Evolutionary conservation across 2,113 vertebrate species (phyloP).

Genomic region (Pyxicephalus adspersus): DNA sequence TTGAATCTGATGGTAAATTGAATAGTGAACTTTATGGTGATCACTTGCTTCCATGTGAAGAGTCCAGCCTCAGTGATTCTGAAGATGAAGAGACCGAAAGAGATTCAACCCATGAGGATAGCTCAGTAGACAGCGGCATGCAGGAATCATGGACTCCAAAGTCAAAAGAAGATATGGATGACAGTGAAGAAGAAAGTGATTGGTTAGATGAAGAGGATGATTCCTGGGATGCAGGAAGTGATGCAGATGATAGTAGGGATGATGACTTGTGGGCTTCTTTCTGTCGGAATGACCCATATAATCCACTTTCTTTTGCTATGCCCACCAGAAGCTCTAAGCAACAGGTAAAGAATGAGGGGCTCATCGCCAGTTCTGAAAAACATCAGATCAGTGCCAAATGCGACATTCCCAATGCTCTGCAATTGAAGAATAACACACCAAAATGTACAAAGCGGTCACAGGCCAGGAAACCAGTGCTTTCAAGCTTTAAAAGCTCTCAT

Average conservation of each 20-base stretch:
- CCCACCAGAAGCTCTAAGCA: background rate
- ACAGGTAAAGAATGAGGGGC: background rate
- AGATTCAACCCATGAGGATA: background rate
- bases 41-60: background rate
- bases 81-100: background rate
- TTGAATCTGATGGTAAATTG: background rate
- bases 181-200: slow-evolving; percentile 21
- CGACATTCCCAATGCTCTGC: background rate
- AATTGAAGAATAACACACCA: too few relatives aligned
- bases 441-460: background rate
- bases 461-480: background rate
- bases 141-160: slow-evolving; percentile 55
- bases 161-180: slow-evolving; percentile 39
- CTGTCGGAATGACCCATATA: slow-evolving; percentile 38
- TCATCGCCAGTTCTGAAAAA: background rate
- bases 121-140: slow-evolving; percentile 6
- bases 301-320: slow-evolving; percentile 44
- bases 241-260: slow-evolving; percentile 2
- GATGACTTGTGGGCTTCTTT: slow-evolving; percentile 32
- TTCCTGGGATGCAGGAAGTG: slow-evolving; percentile 28
- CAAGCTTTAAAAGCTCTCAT: background rate
- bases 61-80: background rate
- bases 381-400: background rate
- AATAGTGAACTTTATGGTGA: too few relatives aligned
- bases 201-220: slow-evolving; percentile 5